Base-by-base conservation (phyloP, 2,888 invertebrate genomes). In the Hypena proboscidalis region DNA sequence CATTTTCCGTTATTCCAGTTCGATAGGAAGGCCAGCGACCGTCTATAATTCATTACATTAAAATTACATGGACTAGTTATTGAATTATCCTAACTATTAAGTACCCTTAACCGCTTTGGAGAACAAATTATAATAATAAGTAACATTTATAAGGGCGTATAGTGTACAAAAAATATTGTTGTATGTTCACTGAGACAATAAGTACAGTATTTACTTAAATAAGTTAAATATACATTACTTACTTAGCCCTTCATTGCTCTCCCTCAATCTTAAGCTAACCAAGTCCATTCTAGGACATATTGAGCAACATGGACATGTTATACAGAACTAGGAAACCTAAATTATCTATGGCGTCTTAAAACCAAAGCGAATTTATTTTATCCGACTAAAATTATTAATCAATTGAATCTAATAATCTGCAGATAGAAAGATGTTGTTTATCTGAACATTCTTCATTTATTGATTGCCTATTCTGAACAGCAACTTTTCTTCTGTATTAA, bases 81-180 rank as follows among this genome's bases (percentile, higher is more conserved):
- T 88, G 83, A 88, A 89, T 90, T 89, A 90, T 82, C 73, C 89
- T 90, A 90, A 81, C 87, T 90, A 90, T 79, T 89, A 89, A 90
- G 90, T 90, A 90, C 87, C 87, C 86, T 86, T 84, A 82, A 90
- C 90, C 90, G 90, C 89, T 81, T 83, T 81, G 88, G 89, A 90
- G 88, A 86, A 87, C 80, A 79, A 78, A 61, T 53, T 58, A 65
- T 61, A 63, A 61, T 68, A 70, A 61, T 68, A 61, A 58, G 60
- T 74, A 75, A 74, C 67, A 73, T 73, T n/a, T 74, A 75, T 59
- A 68, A 77, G 84, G 85, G 82, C 78, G 64, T 76, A 74, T 74
- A 54, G 54, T 58, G 50, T 64, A 80, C 71, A 72, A 73, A 73
- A 72, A 72, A 77, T 73, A 74, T 70, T 56, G 42, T 46, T 31